These are phyloP conservation scores for Trachemys scripta DNA, from an alignment of 2,113 vertebrate species.

Conservation along the genomic window DNA sequence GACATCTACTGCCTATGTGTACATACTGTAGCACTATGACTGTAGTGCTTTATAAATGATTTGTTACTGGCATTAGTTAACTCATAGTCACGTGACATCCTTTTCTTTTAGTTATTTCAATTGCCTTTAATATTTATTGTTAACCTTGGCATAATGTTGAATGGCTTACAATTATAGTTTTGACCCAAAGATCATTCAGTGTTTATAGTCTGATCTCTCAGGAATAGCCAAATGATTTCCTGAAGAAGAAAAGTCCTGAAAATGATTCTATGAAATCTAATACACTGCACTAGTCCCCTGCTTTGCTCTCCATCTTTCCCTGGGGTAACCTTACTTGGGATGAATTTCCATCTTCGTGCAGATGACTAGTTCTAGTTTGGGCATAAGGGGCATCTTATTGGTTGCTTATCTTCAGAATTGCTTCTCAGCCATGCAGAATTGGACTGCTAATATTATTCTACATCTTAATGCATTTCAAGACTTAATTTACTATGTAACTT, in stretches of 20 bases:
- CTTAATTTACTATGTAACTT: slow-evolving; percentile 31
- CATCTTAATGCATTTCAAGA: slow-evolving; percentile 59
- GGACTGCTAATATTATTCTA: slow-evolving; percentile 27
- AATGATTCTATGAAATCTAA: slow-evolving; percentile 3
- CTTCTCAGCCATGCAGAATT: slow-evolving; percentile 34
- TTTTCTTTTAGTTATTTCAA: background rate
- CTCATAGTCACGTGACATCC: background rate
- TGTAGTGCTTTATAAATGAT: background rate
- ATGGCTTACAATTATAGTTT: background rate
- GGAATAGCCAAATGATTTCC: slow-evolving; percentile 29
- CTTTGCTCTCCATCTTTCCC: slow-evolving; percentile 6
- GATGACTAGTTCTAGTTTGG: slow-evolving; percentile 44
- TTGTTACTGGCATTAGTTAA: background rate
- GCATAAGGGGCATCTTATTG: slow-evolving; percentile 6
- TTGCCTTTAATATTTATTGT: background rate
- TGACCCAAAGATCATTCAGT: slow-evolving; percentile 9
- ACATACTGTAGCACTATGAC: fast-evolving
- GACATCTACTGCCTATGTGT: background rate
- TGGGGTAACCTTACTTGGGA: background rate
- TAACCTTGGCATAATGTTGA: background rate
- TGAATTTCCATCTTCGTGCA: slow-evolving; percentile 42
- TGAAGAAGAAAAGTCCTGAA: slow-evolving; percentile 6
- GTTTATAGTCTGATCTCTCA: background rate
- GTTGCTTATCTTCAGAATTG: slow-evolving; percentile 4
- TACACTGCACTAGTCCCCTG: background rate